Evolutionary conservation across 1,140 invertebrate species (phyloP).

Genomic region (Cherax quadricarinatus): DNA sequence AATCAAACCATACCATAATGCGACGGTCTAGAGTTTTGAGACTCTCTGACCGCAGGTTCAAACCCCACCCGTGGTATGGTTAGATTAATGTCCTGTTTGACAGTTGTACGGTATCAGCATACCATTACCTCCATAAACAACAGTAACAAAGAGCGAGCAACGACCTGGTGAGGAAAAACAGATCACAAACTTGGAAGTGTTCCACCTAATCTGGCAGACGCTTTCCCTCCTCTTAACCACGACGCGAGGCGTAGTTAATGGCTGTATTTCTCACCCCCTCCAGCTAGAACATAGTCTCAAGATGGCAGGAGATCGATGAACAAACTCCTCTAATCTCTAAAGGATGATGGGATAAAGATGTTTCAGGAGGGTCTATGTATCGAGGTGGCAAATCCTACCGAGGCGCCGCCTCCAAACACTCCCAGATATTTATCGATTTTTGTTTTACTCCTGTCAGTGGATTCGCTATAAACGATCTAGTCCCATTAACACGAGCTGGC

Average conservation of each 20-base stretch:
- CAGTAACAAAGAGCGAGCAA: neutral
- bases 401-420: neutral
- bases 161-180: neutral
- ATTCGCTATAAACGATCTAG: neutral
- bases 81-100: too few relatives aligned
- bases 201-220: neutral
- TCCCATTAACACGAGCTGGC: neutral
- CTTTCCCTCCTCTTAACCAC: neutral
- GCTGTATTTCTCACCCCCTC: too few relatives aligned
- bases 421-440: conserved; percentile 5
- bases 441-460: conserved; percentile 1
- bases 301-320: neutral
- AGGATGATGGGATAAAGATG: neutral
- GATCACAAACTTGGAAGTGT: neutral
- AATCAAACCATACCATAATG: too few relatives aligned
- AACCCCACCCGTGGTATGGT: too few relatives aligned
- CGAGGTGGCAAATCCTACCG: neutral
- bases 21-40: too few relatives aligned
- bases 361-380: neutral
- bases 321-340: neutral
- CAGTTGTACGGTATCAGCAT: too few relatives aligned
- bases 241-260: neutral
- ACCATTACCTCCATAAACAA: neutral
- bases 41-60: too few relatives aligned
- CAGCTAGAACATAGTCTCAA: neutral